A percentile compares a stretch with the other conserved stretches of the same genome.
Evolutionary conservation across 2,797 vertebrate species (phyloP).

Genomic region (Aplochiton taeniatus): DNA sequence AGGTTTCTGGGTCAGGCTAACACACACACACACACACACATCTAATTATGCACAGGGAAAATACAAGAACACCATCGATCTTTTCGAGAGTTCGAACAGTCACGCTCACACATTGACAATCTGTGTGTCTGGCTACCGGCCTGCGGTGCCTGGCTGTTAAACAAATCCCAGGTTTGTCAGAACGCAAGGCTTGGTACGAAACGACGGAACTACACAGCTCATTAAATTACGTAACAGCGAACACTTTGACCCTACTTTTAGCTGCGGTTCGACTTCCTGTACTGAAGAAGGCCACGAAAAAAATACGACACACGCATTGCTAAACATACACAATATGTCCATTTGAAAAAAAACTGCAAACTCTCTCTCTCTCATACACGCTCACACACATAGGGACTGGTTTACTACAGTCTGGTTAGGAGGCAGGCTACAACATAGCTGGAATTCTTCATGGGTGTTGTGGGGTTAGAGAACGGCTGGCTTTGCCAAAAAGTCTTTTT

Average conservation of each 20-base stretch:
- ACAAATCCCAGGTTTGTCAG: neutral
- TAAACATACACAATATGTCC: no score
- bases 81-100: neutral
- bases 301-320: no score
- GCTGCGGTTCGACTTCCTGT: no score
- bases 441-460: constrained; percentile 61
- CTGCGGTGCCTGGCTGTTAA: no score
- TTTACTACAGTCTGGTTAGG: neutral
- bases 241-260: no score
- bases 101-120: neutral
- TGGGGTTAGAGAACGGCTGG: constrained; percentile 41
- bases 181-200: neutral
- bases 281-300: no score
- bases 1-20: constrained; percentile 1
- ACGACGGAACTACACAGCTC: neutral
- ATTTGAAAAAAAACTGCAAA: neutral
- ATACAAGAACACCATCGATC: neutral
- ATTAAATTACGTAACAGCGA: no score
- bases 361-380: neutral
- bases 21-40: constrained; percentile 7
- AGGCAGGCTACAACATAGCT: constrained; percentile 57
- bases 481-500: constrained; percentile 51
- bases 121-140: constrained; percentile 7
- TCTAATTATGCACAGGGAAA: neutral
- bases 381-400: neutral